Conservation (phyloP, 2,797 vertebrate genomes). For the Anas acuta region DNA sequence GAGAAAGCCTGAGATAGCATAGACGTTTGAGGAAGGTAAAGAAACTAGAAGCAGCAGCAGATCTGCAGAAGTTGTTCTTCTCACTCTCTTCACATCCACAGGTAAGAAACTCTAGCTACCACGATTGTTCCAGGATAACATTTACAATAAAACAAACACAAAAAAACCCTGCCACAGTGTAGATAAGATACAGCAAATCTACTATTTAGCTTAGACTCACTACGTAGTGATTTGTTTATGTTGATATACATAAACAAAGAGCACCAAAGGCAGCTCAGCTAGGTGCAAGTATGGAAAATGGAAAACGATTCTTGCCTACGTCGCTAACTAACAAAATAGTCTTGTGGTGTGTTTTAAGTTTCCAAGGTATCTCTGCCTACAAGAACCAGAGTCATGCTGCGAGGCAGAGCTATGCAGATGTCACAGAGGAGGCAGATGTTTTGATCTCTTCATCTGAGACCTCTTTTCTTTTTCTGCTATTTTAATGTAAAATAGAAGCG, state of each 20-base stretch:
- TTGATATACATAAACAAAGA: too few species aligned
- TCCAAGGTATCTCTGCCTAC: not conserved
- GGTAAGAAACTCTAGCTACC: not conserved
- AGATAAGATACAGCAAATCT: not conserved
- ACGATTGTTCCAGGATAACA: not conserved
- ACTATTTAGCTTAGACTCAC: fast-evolving
- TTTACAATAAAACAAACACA: not conserved
- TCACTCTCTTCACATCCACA: not conserved
- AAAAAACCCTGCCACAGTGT: not conserved
- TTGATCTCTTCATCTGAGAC: not conserved
- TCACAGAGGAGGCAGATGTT: not conserved
- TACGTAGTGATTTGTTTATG: not conserved
- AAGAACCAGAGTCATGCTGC: not conserved
- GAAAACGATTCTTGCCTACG: not conserved
- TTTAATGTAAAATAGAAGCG: not conserved
- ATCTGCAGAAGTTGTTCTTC: not conserved
- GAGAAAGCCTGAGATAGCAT: not conserved
- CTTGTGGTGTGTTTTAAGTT: not conserved
- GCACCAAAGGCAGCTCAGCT: not conserved
- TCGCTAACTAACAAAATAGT: not conserved
- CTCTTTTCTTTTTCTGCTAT: not conserved
- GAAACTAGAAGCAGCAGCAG: not conserved
- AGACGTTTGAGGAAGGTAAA: not conserved
- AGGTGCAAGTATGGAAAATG: not conserved
- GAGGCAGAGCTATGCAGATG: not conserved